phyloP scores from a whole-genome alignment of 2,797 vertebrate genomes.

The Cossypha dichroa region DNA sequence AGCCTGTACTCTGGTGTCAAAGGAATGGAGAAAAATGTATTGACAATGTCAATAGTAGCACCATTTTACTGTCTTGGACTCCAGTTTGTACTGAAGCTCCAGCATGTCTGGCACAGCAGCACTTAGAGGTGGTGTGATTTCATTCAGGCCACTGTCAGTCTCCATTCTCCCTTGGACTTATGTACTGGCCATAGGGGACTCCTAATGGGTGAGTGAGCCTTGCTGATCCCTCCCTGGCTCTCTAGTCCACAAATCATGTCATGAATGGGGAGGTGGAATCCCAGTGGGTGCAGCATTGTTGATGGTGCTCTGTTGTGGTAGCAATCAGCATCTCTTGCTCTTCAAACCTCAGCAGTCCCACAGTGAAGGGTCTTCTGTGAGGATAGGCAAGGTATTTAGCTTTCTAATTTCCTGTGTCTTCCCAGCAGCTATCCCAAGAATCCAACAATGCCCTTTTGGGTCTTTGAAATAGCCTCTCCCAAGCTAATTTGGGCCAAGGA shows the following conservation, averaged over 20 bases:
- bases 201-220: rapidly evolving
- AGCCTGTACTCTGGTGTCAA: neutral
- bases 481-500: neutral
- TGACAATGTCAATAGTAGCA: neutral
- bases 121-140: neutral
- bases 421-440: neutral
- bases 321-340: neutral
- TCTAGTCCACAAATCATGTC: neutral
- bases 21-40: neutral
- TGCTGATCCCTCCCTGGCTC: neutral
- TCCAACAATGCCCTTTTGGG: neutral
- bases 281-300: neutral
- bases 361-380: neutral
- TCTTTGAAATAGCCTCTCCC: neutral
- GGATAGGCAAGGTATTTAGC: neutral
- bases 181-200: neutral
- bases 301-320: neutral
- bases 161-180: neutral
- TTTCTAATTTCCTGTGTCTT: neutral
- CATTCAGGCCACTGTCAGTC: neutral
- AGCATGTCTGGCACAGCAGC: neutral
- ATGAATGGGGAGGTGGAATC: too few relatives aligned
- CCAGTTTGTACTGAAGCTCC: neutral
- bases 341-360: neutral
- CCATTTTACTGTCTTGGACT: neutral